Percentiles rank a stretch among this genome's conserved stretches.
Evolutionary conservation across 2,797 vertebrate genomes (phyloP).

Genomic region (Mormyrops attenuatus): DNA sequence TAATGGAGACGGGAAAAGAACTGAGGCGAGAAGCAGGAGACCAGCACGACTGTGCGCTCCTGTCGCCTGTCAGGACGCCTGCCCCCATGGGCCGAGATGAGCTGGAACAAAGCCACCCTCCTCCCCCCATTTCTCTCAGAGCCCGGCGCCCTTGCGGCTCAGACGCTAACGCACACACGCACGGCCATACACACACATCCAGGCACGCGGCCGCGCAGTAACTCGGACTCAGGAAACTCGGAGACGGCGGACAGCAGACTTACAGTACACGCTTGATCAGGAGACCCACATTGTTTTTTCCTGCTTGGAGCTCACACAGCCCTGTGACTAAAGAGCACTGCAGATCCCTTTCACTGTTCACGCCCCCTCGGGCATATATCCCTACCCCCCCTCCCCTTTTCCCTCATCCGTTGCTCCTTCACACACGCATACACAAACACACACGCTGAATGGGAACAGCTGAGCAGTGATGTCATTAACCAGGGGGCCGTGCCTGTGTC

Average conservation of each 20-base stretch:
- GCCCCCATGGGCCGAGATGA: neutral
- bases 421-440: conserved; percentile 17
- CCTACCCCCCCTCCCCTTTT: neutral
- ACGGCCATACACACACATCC: conserved; percentile 7
- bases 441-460: conserved; percentile 31
- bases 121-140: neutral
- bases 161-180: neutral
- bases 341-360: conserved; percentile 25
- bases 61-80: conserved; percentile 25
- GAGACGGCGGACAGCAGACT: conserved; percentile 6
- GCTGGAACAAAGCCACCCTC: conserved; percentile 21
- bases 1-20: neutral
- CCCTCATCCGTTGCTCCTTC: conserved; percentile 19
- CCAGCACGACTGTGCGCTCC: conserved; percentile 18
- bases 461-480: conserved; percentile 49
- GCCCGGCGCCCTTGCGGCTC: neutral
- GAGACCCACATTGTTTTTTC: conserved; percentile 52
- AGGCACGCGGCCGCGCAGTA: neutral
- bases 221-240: neutral
- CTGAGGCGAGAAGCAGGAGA: conserved; percentile 24
- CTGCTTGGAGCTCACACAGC: conserved; percentile 31
- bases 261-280: conserved; percentile 31
- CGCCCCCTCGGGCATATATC: conserved; percentile 20
- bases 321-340: conserved; percentile 27
- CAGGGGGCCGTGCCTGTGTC: conserved; percentile 35